Evolutionary conservation across 2,113 vertebrate species (phyloP).

Genomic region (Canis aureus): DNA sequence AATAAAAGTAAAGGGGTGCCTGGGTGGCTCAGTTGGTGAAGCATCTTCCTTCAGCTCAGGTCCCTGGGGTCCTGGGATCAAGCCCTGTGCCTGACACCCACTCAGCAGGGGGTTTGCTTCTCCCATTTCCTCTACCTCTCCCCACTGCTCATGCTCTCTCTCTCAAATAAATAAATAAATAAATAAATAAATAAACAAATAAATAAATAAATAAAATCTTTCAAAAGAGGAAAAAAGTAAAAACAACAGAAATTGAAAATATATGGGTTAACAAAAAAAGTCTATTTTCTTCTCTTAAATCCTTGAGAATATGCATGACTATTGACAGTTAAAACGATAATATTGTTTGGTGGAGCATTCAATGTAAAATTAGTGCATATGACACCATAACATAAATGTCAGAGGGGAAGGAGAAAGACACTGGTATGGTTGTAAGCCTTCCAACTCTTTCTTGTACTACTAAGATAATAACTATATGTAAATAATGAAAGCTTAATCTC

Average conservation of each 20-base stretch:
- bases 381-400: not conserved
- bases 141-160: not conserved
- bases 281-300: not conserved
- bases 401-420: not conserved
- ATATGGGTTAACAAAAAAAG: not conserved
- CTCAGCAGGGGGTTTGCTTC: not conserved
- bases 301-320: not conserved
- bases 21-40: not conserved
- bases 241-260: not conserved
- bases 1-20: not conserved
- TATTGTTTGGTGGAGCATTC: not conserved
- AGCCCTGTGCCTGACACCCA: not conserved
- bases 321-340: not conserved
- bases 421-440: not conserved
- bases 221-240: not conserved
- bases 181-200: no score
- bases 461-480: not conserved
- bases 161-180: no score
- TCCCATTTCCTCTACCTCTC: not conserved
- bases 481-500: not conserved
- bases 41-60: not conserved
- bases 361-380: not conserved
- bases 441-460: not conserved
- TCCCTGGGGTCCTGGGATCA: not conserved
- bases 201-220: not conserved